Evolutionary conservation across 2,113 vertebrate species (phyloP), one percentile per base, ranked within the genome.

Genomic region (Xiphophorus couchianus): DNA sequence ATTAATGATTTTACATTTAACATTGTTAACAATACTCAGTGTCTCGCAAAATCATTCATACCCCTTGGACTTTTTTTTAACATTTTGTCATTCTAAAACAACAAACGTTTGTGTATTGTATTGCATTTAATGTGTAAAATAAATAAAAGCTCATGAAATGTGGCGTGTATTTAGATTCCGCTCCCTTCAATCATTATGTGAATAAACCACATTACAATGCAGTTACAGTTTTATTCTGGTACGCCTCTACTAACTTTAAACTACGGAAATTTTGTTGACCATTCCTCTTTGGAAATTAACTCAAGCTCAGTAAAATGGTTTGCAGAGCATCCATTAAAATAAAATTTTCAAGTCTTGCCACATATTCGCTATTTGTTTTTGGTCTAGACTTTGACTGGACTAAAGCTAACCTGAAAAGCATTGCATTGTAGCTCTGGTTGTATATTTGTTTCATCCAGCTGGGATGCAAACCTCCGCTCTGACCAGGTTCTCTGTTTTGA

Each of bases 1-100:
- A 72, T 5, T 10, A 80, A 71, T 69, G 71, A 80, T 62, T 22
- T 82, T 13, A 70, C 69, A 86, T 71, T 77, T 70, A 79, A 70
- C 63, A 14, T 27, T 62, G 7, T 58, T 58, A 25, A 58, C 51
- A 58, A n/a, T 58, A 58, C 9, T 22, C 51, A n/a, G 9, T 10
- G 51, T 25, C 9, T 22, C 9, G 22, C 19, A 54, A 54, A 54
- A 54, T 25, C 25, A 25, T 58, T 58, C 25, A 58, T n/a, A 58
- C 51, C 51, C 22, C 51, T 58, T 58, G 51, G 25, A 58, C 22
- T 10, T 58, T n/a, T 54, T 58, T 54, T 58, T 58, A 0, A 19
- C 22, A 58, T 58, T 58, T 25, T 58, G 51, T 58, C 51, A 25
- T 58, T 22, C 19, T 58, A 58, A n/a, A 58, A n/a, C 22, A 9